These are phyloP conservation scores for Aspidoscelis tigris DNA, from an alignment of 2,113 vertebrate genomes.

Conservation along the genomic window DNA sequence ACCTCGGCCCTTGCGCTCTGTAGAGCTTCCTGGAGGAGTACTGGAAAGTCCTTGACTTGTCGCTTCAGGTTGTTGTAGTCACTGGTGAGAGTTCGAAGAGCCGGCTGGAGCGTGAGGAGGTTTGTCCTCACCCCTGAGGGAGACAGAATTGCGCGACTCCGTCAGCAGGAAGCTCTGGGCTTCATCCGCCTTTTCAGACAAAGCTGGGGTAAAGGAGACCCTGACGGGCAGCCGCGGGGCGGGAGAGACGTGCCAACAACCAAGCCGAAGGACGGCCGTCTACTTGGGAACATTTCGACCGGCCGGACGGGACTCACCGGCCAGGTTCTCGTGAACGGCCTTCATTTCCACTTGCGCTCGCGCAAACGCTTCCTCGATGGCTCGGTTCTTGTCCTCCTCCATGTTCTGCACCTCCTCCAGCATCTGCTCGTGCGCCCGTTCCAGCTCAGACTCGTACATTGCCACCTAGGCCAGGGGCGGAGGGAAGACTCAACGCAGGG, in stretches of 20 bases:
- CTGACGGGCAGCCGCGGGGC: not conserved
- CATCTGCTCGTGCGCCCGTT: constrained; percentile 88
- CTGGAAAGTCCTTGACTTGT: constrained; percentile 93
- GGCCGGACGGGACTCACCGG: constrained; percentile 76
- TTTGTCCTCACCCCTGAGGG: constrained; percentile 89
- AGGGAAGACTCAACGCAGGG: not conserved
- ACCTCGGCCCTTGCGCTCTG: constrained; percentile 87
- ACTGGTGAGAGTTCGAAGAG: constrained; percentile 89
- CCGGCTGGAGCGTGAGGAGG: constrained; percentile 91
- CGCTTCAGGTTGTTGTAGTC: constrained; percentile 95
- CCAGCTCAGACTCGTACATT: constrained; percentile 90
- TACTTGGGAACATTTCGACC: no score
- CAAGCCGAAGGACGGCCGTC: not conserved
- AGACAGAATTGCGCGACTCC: no score
- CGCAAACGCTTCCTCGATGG: constrained; percentile 92
- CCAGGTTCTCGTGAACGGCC: constrained; percentile 93
- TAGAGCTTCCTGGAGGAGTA: constrained; percentile 90
- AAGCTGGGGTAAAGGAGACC: not conserved
- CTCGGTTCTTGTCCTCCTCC: constrained; percentile 94
- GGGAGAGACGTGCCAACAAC: no score
- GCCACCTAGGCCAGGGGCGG: constrained; percentile 75
- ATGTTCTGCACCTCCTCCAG: constrained; percentile 91
- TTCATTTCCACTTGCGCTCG: constrained; percentile 96
- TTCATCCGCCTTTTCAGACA: not conserved
- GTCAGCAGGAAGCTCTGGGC: no score